Conservation (phyloP, 2,888 invertebrate species). For the Rhagonycha lutea region DNA sequence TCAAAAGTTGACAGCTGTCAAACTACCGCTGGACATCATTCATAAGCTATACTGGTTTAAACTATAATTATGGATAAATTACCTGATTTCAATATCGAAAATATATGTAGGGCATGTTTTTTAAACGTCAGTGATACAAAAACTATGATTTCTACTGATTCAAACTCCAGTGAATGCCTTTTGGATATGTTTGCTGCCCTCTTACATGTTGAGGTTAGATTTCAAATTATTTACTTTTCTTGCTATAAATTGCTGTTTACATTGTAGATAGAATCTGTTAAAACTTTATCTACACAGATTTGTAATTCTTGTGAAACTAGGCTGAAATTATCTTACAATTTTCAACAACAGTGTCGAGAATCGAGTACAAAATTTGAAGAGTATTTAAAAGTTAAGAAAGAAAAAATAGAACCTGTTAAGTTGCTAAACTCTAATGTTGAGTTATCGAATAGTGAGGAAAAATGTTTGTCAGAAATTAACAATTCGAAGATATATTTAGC, state of each 20-base stretch:
- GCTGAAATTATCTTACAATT: slow-evolving; percentile 39
- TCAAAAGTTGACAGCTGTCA: too few species aligned
- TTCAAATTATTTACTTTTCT: not conserved
- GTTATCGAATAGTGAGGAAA: not conserved
- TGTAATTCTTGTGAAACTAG: slow-evolving; percentile 40
- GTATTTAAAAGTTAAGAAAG: slow-evolving; percentile 7
- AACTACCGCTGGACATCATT: too few species aligned
- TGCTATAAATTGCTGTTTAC: not conserved
- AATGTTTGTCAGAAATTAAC: not conserved
- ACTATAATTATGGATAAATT: not conserved
- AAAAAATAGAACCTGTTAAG: not conserved
- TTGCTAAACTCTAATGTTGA: not conserved
- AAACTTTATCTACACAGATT: slow-evolving; percentile 33
- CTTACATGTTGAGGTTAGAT: slow-evolving; percentile 35
- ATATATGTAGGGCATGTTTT: slow-evolving; percentile 40
- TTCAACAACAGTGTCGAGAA: slow-evolving; percentile 39
- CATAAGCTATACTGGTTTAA: too few species aligned
- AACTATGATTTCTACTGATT: slow-evolving; percentile 29
- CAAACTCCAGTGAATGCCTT: slow-evolving; percentile 26
- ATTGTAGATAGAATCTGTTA: slow-evolving; percentile 35
- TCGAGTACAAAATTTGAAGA: slow-evolving; percentile 34
- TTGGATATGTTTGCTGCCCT: slow-evolving; percentile 36
- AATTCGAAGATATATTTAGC: not conserved
- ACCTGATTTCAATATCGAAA: slow-evolving; percentile 23
- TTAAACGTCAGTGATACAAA: slow-evolving; percentile 35